phyloP scores from a whole-genome alignment of 2,888 invertebrate species.

The Gortyna flavago region DNA sequence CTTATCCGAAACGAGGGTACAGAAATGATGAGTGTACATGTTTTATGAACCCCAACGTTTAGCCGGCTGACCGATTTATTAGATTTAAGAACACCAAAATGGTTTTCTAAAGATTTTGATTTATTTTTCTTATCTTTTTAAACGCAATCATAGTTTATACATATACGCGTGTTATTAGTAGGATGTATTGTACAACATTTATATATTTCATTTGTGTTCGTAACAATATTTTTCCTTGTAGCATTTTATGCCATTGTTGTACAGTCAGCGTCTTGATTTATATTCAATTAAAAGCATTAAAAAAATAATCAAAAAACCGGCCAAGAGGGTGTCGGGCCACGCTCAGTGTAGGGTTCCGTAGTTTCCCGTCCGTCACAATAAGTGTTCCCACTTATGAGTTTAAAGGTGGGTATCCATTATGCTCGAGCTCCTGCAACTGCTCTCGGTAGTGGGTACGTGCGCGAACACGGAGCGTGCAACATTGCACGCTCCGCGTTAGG shows the following conservation, averaged over 20 bases:
- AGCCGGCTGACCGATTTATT: constrained; percentile 30
- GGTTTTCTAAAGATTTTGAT: constrained; percentile 15
- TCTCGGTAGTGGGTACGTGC: too few species aligned
- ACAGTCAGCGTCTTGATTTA: constrained; percentile 24
- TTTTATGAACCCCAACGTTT: constrained; percentile 29
- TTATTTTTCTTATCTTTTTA: constrained; percentile 14
- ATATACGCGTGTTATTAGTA: background rate
- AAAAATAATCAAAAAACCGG: too few species aligned
- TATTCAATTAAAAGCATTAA: constrained; percentile 7
- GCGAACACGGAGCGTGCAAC: too few species aligned
- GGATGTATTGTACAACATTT: background rate
- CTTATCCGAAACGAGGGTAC: constrained; percentile 48
- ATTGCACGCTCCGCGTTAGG: too few species aligned
- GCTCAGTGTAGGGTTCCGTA: too few species aligned
- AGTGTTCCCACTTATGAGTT: too few species aligned
- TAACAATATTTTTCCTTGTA: background rate
- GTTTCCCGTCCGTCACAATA: too few species aligned
- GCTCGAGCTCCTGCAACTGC: too few species aligned
- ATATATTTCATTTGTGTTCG: background rate
- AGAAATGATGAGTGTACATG: constrained; percentile 20
- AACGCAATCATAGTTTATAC: background rate
- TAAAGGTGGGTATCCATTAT: too few species aligned
- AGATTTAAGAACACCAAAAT: constrained; percentile 31
- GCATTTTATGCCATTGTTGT: background rate
- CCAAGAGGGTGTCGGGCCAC: too few species aligned